Evolutionary conservation across 2,888 invertebrate species (phyloP).

Genomic region (Dynastes hyllus): DNA sequence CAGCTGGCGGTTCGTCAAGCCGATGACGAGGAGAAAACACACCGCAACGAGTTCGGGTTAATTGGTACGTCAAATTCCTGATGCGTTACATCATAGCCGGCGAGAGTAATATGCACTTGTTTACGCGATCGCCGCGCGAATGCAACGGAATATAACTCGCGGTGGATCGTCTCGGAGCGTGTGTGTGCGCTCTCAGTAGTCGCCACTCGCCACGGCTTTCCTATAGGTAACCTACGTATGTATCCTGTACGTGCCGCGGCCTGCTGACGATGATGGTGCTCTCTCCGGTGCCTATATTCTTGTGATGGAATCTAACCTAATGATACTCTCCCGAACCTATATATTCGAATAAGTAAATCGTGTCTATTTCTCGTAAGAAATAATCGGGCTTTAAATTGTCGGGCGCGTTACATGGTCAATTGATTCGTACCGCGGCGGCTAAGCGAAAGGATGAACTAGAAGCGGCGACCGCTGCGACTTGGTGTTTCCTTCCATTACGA

Average conservation of each 20-base stretch:
- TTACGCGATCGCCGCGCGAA: slow-evolving; percentile 49
- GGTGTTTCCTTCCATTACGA: slow-evolving; percentile 36
- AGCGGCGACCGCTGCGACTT: slow-evolving; percentile 17
- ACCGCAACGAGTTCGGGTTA: slow-evolving; percentile 47
- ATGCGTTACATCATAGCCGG: slow-evolving; percentile 51
- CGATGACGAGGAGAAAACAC: slow-evolving; percentile 46
- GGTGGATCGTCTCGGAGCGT: slow-evolving; percentile 33
- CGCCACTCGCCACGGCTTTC: slow-evolving; percentile 5
- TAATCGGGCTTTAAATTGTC: not conserved
- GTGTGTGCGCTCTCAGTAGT: slow-evolving; percentile 12
- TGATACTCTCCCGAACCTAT: not conserved
- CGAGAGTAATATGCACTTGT: slow-evolving; percentile 52
- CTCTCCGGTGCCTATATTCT: not conserved
- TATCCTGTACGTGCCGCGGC: not conserved
- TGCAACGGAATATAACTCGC: slow-evolving; percentile 43
- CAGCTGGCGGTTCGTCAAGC: slow-evolving; percentile 47
- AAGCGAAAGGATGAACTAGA: slow-evolving; percentile 36
- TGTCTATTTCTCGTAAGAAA: not conserved
- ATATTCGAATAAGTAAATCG: not conserved
- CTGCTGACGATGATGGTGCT: not conserved
- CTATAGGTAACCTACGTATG: slow-evolving; percentile 4
- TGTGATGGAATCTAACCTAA: not conserved
- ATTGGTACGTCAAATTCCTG: slow-evolving; percentile 52
- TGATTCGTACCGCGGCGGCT: slow-evolving; percentile 27
- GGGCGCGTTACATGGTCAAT: slow-evolving; percentile 23